Base-by-base conservation (phyloP, 2,113 vertebrate species). In the Xenopus tropicalis region DNA sequence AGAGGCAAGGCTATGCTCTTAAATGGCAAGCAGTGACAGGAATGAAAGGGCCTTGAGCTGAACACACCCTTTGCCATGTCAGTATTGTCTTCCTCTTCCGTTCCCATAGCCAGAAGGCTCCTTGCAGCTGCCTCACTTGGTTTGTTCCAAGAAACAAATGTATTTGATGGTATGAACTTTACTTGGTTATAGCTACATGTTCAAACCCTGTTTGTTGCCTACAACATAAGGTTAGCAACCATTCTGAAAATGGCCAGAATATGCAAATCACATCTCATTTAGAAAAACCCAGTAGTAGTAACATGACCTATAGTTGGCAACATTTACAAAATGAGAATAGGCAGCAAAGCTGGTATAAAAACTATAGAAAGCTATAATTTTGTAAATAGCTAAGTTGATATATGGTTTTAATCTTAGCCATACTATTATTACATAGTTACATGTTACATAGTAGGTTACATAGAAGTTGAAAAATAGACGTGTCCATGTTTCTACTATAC, bases 21-120 rank as follows among this genome's bases (percentile, higher is more conserved):
- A 14, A 57, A 42, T 75, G 58, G 66, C 73, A 75, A 69, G 66
- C 73, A 69, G 58, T 75, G 66, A 75, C 73, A 75, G 29, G 66
- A 75, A 66, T 42, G 5, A 16, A 19, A 58, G 19, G n/a, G 67
- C 67, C 67, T 23, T 42, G 25, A 69, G 67, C 52, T 42, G 58
- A 52, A 69, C 58, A 75, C 73, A 69, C 73, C 73, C 54, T 69
- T 9, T 68, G 57, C 66, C 73, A 75, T 69, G 66, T 62, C 22
- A 44, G 44, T 69, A 42, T 24, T 74, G 57, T 24, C 57, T 61
- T 74, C 57, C 65, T 43, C 23, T 61, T 51, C 14, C 14, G 51
- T 43, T 65, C 57, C 65, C n/a, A 69, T 56, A 19, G 58, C 66
- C 73, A 51, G 61, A 42, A 75, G 59, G 57, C 54, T 24, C 67